Evolutionary conservation across 1,140 invertebrate genomes (phyloP), one percentile per base, ranked within the genome.

Genomic region (Hylyphantes graminicola): DNA sequence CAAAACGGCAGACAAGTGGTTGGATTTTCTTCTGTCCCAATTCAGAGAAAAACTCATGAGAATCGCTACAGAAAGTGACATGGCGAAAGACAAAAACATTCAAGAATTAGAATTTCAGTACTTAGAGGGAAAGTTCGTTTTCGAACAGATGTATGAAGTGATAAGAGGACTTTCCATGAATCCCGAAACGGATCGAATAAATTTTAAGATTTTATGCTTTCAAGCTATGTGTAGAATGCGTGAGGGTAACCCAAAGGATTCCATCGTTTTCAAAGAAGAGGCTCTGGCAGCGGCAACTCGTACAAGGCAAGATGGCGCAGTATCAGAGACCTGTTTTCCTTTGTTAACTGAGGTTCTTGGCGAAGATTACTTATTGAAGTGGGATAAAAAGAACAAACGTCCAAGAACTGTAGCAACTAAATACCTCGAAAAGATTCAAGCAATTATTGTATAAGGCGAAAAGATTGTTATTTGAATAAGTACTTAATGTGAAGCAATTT

Each of bases 381-480:
- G 80, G 80, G 80, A 82, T 48, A 82, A n/a, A 51, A 82, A 82
- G 8, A 48, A 82, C 48, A 82, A 74, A 50, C 57, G 80, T n/a
- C 80, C 80, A n/a, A 21, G 80, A 73, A 82, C 80, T 9, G 51
- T 82, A n/a, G 80, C 80, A 0, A 82, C 80, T 12, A 73, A 82
- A 50, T 82, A 82, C 48, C 12, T 82, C 6, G 80, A 82, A 48
- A 73, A n/a, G 72, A 82, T 82, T 35, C 73, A 82, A 75, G 80
- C 80, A 21, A 81, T 81, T n/a, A 72, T 72, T 63, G 54, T 81
- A 53, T 81, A 72, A 72, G 15, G 6, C n/a, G n/a, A n/a, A 35
- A 35, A 35, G 35, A 35, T 35, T 35, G 35, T 35, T 35, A 35
- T 35, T 35, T 35, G 5, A 35, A 35, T 35, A 35, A 5, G 35